phyloP scores from a whole-genome alignment of 2,113 vertebrate genomes.

The Megaceryle maxima region DNA sequence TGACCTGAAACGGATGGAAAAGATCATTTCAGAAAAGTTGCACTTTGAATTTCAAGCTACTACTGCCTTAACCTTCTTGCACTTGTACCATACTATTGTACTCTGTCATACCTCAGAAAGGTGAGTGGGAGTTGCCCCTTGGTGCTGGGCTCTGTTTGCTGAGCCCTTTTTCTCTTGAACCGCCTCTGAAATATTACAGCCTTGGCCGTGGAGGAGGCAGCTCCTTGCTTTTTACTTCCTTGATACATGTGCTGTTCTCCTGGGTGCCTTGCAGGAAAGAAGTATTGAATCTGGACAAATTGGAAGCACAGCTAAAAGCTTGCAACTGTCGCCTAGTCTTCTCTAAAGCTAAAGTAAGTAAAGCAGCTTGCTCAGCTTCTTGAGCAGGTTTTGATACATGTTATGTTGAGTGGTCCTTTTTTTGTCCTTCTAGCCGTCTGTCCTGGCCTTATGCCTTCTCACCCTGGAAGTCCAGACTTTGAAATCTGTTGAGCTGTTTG shows the following conservation, averaged over 20 bases:
- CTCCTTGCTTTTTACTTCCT: neutral
- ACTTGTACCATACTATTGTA: slow-evolving; percentile 89
- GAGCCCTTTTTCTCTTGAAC: neutral
- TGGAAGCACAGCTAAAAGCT: slow-evolving; percentile 97
- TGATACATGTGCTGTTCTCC: neutral
- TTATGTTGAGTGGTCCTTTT: neutral
- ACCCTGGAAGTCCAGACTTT: slow-evolving; percentile 88
- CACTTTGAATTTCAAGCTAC: slow-evolving; percentile 92
- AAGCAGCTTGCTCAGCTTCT: neutral
- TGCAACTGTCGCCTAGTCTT: slow-evolving; percentile 92
- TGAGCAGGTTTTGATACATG: neutral
- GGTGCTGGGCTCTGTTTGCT: neutral
- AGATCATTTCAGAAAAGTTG: slow-evolving; percentile 93
- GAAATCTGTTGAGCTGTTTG: slow-evolving; percentile 86
- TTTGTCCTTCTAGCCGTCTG: slow-evolving; percentile 83
- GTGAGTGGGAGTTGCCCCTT: slow-evolving; percentile 58
- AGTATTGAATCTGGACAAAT: slow-evolving; percentile 87
- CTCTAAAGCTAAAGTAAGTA: slow-evolving; percentile 95
- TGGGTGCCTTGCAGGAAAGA: slow-evolving; percentile 82
- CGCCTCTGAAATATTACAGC: neutral
- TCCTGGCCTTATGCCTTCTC: slow-evolving; percentile 93
- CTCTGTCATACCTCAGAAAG: slow-evolving; percentile 86
- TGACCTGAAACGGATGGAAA: slow-evolving; percentile 94
- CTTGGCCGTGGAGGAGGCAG: neutral
- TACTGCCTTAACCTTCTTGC: slow-evolving; percentile 98